These are phyloP conservation scores for Oxystoma pomonae DNA, from an alignment of 2,888 invertebrate species.

Conservation along the genomic window DNA sequence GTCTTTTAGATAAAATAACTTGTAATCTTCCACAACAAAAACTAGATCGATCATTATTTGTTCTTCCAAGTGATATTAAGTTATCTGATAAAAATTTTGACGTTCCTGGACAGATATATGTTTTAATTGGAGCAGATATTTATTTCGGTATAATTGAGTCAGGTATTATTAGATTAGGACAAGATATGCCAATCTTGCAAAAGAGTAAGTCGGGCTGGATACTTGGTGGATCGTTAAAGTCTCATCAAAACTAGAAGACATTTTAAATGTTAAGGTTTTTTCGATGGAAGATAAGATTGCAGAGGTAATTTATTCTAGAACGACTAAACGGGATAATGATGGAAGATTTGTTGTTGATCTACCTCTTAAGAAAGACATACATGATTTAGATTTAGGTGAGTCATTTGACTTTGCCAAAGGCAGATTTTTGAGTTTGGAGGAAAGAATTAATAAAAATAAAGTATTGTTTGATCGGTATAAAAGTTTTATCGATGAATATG, in stretches of 20 bases:
- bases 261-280: background rate
- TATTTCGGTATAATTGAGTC: background rate
- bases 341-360: constrained; percentile 12
- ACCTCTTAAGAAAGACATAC: constrained; percentile 4
- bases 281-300: constrained; percentile 6
- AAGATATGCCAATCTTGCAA: constrained; percentile 9
- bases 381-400: constrained; percentile 9
- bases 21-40: background rate
- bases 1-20: constrained; percentile 3
- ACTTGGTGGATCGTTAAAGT: constrained; percentile 3
- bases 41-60: background rate
- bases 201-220: constrained; percentile 14
- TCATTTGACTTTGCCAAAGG: constrained; percentile 5
- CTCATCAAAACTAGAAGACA: constrained; percentile 3
- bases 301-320: constrained; percentile 1
- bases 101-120: constrained; percentile 3
- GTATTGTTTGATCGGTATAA: constrained; percentile 6
- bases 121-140: constrained; percentile 9
- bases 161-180: constrained; percentile 3
- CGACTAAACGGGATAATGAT: constrained; percentile 1
- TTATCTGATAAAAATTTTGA: constrained; percentile 5
- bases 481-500: constrained; percentile 9
- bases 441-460: background rate
- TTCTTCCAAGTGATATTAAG: background rate
- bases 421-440: constrained; percentile 10